phyloP scores from a whole-genome alignment of 1,140 invertebrate species.

The Pantala flavescens region DNA sequence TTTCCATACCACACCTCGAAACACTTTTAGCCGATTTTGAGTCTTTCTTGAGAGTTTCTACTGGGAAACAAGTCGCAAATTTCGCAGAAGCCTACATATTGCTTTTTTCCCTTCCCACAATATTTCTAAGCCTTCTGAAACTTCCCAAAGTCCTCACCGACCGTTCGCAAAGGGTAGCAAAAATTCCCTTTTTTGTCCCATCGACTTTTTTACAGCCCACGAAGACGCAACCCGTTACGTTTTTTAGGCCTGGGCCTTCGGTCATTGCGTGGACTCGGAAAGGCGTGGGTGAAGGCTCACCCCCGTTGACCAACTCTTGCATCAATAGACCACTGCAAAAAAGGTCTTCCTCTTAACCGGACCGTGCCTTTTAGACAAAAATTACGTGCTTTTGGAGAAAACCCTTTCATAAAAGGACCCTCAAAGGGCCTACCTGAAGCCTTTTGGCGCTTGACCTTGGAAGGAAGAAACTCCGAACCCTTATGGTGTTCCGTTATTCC shows the following conservation, averaged over 20 bases:
- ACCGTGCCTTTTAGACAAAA: background rate
- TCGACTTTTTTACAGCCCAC: background rate
- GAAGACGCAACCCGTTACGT: background rate
- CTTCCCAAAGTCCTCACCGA: background rate
- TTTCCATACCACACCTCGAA: too few species aligned
- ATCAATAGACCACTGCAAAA: background rate
- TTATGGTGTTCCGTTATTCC: background rate
- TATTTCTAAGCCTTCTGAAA: background rate
- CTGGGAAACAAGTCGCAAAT: too few species aligned
- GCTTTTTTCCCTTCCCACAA: too few species aligned
- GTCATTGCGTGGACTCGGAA: background rate
- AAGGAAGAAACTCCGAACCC: background rate
- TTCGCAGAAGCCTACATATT: too few species aligned
- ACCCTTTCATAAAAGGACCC: background rate
- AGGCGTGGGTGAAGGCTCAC: background rate
- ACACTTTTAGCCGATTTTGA: too few species aligned
- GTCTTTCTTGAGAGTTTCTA: too few species aligned
- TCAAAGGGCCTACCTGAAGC: background rate
- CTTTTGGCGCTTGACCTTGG: background rate
- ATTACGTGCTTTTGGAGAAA: background rate
- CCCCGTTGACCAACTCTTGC: background rate
- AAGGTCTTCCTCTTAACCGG: background rate
- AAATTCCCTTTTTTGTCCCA: background rate
- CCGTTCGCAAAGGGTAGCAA: background rate
- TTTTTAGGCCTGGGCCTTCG: background rate